Evolutionary conservation across 2,797 vertebrate species (phyloP), one percentile per base, ranked within the genome.

Genomic region (Eupleurogrammus muticus): DNA sequence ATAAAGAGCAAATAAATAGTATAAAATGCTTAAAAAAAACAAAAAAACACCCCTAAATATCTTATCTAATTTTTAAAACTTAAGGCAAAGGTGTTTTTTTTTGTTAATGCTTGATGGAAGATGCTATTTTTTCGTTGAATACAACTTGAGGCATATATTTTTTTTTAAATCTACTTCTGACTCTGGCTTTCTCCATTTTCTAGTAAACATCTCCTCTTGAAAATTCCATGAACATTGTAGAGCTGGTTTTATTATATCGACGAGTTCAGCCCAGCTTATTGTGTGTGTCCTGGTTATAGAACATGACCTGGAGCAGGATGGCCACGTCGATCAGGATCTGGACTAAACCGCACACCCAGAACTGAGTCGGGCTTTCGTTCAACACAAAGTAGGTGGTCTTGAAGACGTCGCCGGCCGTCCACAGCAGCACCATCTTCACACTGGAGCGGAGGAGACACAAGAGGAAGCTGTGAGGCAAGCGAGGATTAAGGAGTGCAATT

Each of bases 361-460:
- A 96, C 90, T 96, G 95, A 53, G 86, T 13, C 0, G 95, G 95
- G 52, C 93, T 95, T 28, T 93, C 86, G 4, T 94, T 95, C 59
- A 94, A 76, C 70, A 95, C 84, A 24, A 96, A 96, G 89, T 95
- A 96, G 5, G 79, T 61, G 3, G 95, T 95, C 90, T 96, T 96
- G 88, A 95, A 96, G 83, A 94, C 13, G 36, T 95, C 95, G 0
- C 95, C 95, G 0, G 92, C 92, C 0, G 81, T 94, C 95, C 95
- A 96, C 68, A 96, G 86, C 67, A 95, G 78, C 70, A 96, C 95
- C 95, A 96, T 96, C 91, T 94, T 95, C 79, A 96, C 91, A 73
- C 95, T 95, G 73, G n/a, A 70, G 19, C 1, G 50, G 34, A 20
- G 1, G 60, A 80, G 28, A 88, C 40, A 83, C 10, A 72, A 59